phyloP scores from a whole-genome alignment of 2,113 vertebrate genomes.

The Nibea coibor region DNA sequence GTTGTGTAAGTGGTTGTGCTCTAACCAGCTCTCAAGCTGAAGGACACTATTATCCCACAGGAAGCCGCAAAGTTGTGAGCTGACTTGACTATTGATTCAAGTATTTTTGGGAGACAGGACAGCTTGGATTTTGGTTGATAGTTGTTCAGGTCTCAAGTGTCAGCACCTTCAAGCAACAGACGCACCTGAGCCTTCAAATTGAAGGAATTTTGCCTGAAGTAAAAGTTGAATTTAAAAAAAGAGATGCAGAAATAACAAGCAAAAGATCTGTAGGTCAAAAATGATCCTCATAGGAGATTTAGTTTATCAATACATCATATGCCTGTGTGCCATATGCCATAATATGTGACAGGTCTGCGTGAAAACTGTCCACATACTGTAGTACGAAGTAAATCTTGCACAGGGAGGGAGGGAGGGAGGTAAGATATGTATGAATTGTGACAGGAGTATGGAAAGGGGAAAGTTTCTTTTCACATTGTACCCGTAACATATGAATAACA shows the following conservation, averaged over 20 bases:
- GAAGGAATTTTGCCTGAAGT: background rate
- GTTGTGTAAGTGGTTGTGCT: background rate
- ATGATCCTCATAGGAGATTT: background rate
- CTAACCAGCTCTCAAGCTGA: background rate
- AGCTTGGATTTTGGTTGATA: background rate
- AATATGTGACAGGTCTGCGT: background rate
- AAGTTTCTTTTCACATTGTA: constrained; percentile 8
- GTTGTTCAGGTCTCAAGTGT: background rate
- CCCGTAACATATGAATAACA: constrained; percentile 17
- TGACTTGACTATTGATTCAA: background rate
- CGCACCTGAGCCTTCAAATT: background rate
- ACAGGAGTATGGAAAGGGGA: constrained; percentile 4
- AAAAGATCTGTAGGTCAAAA: background rate
- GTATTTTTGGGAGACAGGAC: background rate
- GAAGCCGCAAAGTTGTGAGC: background rate
- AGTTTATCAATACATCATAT: background rate
- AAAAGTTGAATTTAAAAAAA: background rate
- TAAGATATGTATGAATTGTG: constrained; percentile 14
- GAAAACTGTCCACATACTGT: background rate
- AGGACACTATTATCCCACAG: background rate
- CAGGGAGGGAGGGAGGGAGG: background rate
- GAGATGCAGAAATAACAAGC: background rate
- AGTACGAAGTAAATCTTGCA: background rate
- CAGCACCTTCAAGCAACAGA: background rate
- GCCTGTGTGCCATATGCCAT: background rate